A percentile compares a stretch with the other conserved stretches of the same genome.
phyloP scores from a whole-genome alignment of 2,888 invertebrate genomes.

The Rhingia campestris region DNA sequence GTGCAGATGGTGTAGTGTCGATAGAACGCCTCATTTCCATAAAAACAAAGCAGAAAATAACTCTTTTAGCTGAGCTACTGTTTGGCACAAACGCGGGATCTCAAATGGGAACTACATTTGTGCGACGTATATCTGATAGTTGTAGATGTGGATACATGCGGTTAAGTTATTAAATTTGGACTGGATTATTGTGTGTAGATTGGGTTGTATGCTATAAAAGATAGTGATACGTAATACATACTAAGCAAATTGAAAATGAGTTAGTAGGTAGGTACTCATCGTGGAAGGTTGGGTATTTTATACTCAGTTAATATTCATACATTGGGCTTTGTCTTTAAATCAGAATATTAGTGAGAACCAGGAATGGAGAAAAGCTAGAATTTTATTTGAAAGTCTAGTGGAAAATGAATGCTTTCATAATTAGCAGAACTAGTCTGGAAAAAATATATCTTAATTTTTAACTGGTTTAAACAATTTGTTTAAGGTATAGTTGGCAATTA shows the following conservation, averaged over 20 bases:
- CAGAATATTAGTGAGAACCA: too few relatives aligned
- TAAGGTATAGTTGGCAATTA: too few relatives aligned
- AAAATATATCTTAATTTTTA: too few relatives aligned
- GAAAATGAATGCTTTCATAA: too few relatives aligned
- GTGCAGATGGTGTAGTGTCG: constrained; percentile 67
- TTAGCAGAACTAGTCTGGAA: too few relatives aligned
- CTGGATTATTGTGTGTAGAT: constrained; percentile 31
- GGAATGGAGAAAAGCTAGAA: too few relatives aligned
- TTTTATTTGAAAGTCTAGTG: too few relatives aligned
- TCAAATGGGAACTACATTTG: constrained; percentile 3
- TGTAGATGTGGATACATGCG: constrained; percentile 33
- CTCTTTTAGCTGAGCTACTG: constrained; percentile 68
- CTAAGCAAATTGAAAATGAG: constrained; percentile 15
- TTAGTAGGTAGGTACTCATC: not conserved
- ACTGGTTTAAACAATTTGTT: too few relatives aligned
- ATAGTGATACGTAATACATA: constrained; percentile 56
- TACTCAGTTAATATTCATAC: too few relatives aligned
- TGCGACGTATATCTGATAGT: not conserved
- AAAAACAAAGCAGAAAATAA: constrained; percentile 70
- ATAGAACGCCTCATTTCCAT: constrained; percentile 73
- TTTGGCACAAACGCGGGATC: constrained; percentile 32
- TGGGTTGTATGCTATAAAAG: constrained; percentile 30
- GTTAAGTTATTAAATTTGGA: constrained; percentile 55
- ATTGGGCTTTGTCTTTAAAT: too few relatives aligned
- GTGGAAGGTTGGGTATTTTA: constrained; percentile 18